These are phyloP conservation scores for Antheraea assamensis DNA, from an alignment of 2,888 invertebrate genomes.

Conservation along the genomic window DNA sequence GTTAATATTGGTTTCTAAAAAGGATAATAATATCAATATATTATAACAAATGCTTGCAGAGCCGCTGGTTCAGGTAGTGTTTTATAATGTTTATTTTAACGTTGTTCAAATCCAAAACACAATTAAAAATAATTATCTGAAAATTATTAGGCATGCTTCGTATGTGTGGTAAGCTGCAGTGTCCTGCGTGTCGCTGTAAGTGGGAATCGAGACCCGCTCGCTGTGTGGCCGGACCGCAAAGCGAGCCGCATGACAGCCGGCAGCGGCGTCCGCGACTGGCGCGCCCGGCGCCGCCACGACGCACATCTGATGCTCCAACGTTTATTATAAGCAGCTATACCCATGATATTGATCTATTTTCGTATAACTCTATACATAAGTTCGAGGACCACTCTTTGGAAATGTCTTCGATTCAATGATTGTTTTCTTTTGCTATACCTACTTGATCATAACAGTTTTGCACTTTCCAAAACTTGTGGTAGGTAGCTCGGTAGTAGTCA, in stretches of 20 bases:
- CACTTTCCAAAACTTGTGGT: too few relatives aligned
- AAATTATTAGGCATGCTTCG: too few relatives aligned
- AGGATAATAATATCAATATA: too few relatives aligned
- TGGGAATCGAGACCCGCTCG: not conserved
- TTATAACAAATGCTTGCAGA: too few relatives aligned
- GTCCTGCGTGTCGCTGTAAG: not conserved
- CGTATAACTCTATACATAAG: slow-evolving; percentile 2
- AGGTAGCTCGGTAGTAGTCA: too few relatives aligned
- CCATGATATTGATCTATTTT: slow-evolving; percentile 21
- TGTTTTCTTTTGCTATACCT: too few relatives aligned
- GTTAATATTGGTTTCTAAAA: too few relatives aligned
- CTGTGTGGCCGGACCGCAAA: slow-evolving; percentile 9
- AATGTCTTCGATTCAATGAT: not conserved
- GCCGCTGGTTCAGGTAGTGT: too few relatives aligned
- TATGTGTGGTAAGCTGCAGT: not conserved
- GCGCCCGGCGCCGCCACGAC: slow-evolving; percentile 39
- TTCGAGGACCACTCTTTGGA: not conserved
- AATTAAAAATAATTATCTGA: too few relatives aligned
- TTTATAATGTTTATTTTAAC: too few relatives aligned
- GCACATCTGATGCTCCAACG: slow-evolving; percentile 35
- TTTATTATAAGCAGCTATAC: slow-evolving; percentile 37
- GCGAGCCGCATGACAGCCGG: slow-evolving; percentile 23
- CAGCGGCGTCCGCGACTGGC: slow-evolving; percentile 35
- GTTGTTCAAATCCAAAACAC: too few relatives aligned
- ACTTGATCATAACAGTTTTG: too few relatives aligned